Conservation (phyloP, 2,797 vertebrate species). For the Scolopax bukidnonensis region DNA sequence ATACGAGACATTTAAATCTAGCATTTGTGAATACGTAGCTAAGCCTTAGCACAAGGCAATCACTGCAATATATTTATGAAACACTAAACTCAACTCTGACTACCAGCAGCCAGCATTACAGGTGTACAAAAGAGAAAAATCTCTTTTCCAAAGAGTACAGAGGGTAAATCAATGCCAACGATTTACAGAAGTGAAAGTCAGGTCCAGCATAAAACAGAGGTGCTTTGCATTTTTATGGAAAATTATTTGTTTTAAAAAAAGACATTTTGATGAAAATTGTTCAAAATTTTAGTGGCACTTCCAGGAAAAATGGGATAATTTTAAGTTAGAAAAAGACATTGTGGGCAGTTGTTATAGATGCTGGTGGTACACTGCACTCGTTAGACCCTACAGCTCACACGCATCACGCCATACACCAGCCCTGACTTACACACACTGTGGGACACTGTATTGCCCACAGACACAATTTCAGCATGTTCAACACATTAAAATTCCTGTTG, state of each 20-base stretch:
- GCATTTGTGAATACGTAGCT: neutral
- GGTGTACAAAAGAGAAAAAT: neutral
- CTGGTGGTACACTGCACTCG: rapidly evolving
- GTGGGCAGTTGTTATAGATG: rapidly evolving
- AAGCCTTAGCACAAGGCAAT: neutral
- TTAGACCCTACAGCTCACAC: rapidly evolving
- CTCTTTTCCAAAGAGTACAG: neutral
- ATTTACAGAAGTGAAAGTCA: neutral
- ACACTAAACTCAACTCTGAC: neutral
- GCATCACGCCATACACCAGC: rapidly evolving
- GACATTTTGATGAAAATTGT: neutral
- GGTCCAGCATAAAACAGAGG: neutral
- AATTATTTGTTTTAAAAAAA: neutral
- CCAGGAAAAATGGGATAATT: neutral
- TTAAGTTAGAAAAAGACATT: rapidly evolving
- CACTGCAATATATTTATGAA: neutral
- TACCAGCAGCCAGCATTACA: neutral
- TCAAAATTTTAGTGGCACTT: neutral
- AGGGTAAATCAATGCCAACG: neutral
- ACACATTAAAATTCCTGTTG: rapidly evolving
- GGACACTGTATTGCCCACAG: rapidly evolving
- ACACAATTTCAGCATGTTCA: rapidly evolving
- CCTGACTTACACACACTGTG: rapidly evolving
- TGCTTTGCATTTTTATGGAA: neutral
- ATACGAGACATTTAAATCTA: neutral